Conservation (phyloP, 2,797 vertebrate species). For the Hipposideros larvatus region DNA sequence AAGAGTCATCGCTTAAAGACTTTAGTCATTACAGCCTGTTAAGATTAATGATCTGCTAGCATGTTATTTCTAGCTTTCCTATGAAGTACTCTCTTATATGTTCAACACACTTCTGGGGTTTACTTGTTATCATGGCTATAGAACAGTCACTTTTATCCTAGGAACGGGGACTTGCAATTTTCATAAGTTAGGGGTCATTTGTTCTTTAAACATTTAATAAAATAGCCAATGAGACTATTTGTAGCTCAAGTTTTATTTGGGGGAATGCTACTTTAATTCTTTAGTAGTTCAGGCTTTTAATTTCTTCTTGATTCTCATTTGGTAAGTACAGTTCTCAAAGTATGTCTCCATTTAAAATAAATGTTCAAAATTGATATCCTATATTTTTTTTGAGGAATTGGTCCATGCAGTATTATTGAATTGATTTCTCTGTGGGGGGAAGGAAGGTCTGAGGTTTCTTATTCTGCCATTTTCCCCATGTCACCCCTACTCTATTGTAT, state of each 20-base stretch:
- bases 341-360: not conserved
- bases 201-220: not conserved
- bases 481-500: not conserved
- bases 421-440: not conserved
- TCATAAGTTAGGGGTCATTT: not conserved
- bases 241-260: not conserved
- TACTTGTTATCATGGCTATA: not conserved
- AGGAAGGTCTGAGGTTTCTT: not conserved
- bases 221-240: not conserved
- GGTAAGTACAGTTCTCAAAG: not conserved
- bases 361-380: not conserved
- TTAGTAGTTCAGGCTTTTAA: not conserved
- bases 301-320: constrained; percentile 10
- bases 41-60: constrained; percentile 21
- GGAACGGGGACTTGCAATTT: not conserved
- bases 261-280: not conserved
- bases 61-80: not conserved
- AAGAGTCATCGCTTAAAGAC: not conserved
- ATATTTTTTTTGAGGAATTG: not conserved
- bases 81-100: not conserved
- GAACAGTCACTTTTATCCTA: not conserved
- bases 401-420: not conserved
- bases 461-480: not conserved
- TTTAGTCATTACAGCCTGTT: not conserved
- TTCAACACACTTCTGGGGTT: not conserved